Percentiles rank a stretch among this genome's conserved stretches.
Conservation (phyloP, 2,888 invertebrate species). For the Hypena proboscidalis region DNA sequence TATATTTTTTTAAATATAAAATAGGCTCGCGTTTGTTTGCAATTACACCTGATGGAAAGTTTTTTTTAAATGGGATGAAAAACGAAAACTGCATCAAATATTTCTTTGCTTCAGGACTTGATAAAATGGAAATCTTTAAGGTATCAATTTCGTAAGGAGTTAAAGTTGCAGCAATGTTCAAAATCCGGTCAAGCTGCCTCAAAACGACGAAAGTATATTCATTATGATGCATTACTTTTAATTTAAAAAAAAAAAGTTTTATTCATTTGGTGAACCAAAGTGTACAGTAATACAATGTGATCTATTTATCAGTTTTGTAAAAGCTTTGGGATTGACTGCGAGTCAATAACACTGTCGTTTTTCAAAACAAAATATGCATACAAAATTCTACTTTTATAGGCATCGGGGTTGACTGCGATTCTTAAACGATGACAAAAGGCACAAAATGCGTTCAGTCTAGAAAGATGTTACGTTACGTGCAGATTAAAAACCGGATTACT, state of each 20-base stretch:
- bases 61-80: slow-evolving; percentile 18
- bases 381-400: too few relatives aligned
- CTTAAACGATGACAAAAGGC: too few relatives aligned
- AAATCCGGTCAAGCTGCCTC: slow-evolving; percentile 33
- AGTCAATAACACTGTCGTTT: too few relatives aligned
- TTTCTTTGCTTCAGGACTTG: slow-evolving; percentile 22
- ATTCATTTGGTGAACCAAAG: too few relatives aligned
- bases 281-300: too few relatives aligned
- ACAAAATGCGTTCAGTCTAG: too few relatives aligned
- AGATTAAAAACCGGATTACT: too few relatives aligned
- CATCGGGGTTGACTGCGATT: too few relatives aligned
- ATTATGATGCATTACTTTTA: slow-evolving; percentile 38
- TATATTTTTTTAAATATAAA: slow-evolving; percentile 18
- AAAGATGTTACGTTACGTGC: too few relatives aligned
- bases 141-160: slow-evolving; percentile 29
- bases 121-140: slow-evolving; percentile 33
- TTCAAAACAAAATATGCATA: too few relatives aligned
- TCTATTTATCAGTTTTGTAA: too few relatives aligned
- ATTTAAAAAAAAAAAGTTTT: slow-evolving; percentile 34
- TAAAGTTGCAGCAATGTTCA: slow-evolving; percentile 33
- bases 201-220: slow-evolving; percentile 37
- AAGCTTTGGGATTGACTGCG: too few relatives aligned
- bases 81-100: slow-evolving; percentile 22
- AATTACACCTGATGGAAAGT: slow-evolving; percentile 23
- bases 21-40: slow-evolving; percentile 20